A percentile compares a stretch with the other conserved stretches of the same genome.
Evolutionary conservation across 2,113 vertebrate species (phyloP).

Genomic region (Prolemur simus): DNA sequence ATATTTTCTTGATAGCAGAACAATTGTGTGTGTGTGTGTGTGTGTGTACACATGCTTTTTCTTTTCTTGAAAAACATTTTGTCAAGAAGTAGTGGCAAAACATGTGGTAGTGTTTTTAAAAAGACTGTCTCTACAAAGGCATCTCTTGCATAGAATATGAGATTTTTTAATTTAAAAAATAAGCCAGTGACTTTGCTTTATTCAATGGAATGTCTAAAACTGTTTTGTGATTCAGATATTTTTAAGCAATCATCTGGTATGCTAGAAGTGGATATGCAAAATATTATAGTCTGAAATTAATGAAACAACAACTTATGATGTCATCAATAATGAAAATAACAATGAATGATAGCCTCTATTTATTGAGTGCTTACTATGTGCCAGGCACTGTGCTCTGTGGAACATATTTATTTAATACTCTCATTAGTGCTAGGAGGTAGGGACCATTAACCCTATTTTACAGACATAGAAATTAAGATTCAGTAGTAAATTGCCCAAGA

Average conservation of each 20-base stretch:
- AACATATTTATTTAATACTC: not conserved
- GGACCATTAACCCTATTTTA: constrained; percentile 16
- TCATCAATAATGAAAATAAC: constrained; percentile 61
- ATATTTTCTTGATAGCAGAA: constrained; percentile 88
- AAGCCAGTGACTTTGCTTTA: constrained; percentile 43
- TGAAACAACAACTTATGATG: constrained; percentile 44
- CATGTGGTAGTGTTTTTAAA: constrained; percentile 74
- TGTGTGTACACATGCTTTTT: not conserved
- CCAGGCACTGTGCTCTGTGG: not conserved
- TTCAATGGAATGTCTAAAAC: constrained; percentile 64
- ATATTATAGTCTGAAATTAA: constrained; percentile 54
- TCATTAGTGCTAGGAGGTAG: not conserved
- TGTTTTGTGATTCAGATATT: constrained; percentile 59
- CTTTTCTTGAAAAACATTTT: constrained; percentile 77
- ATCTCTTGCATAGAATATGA: constrained; percentile 71
- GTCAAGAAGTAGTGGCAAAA: constrained; percentile 76
- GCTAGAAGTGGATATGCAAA: constrained; percentile 42
- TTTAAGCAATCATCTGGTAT: constrained; percentile 66
- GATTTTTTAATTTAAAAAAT: constrained; percentile 71
- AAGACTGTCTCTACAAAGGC: constrained; percentile 66
- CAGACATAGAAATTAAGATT: constrained; percentile 16
- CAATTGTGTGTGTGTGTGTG: constrained; percentile 66
- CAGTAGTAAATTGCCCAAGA: not conserved
- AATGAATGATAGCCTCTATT: not conserved
- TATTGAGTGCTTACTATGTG: constrained; percentile 6